A percentile compares a stretch with the other conserved stretches of the same genome.
phyloP scores from a whole-genome alignment of 2,888 invertebrate species.

The Erynnis tages region DNA sequence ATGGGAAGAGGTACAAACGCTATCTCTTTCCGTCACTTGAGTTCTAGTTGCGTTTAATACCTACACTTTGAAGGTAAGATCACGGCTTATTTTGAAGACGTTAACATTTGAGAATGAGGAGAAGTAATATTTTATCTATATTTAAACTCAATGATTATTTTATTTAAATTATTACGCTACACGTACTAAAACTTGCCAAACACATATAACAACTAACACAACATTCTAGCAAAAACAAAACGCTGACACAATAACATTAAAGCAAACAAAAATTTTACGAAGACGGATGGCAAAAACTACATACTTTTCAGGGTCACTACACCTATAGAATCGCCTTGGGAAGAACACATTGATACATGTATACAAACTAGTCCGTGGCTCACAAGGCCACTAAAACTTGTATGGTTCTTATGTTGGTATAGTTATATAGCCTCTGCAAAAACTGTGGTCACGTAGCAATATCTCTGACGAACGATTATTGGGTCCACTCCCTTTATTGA shows the following conservation, averaged over 20 bases:
- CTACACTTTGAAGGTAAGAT: too few relatives aligned
- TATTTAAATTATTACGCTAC: too few relatives aligned
- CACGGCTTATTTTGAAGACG: too few relatives aligned
- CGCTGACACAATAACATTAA: not conserved
- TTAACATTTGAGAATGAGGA: too few relatives aligned
- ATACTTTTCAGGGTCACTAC: not conserved
- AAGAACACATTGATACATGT: not conserved
- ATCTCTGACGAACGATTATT: conserved; percentile 12
- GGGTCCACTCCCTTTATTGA: conserved; percentile 9
- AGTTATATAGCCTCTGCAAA: conserved; percentile 6
- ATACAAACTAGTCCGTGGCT: not conserved
- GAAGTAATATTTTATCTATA: too few relatives aligned
- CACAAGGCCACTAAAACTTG: conserved; percentile 2
- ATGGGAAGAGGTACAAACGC: too few relatives aligned
- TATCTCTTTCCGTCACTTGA: too few relatives aligned
- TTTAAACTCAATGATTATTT: too few relatives aligned
- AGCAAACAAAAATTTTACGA: not conserved
- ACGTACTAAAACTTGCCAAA: too few relatives aligned
- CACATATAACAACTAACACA: too few relatives aligned
- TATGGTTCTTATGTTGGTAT: not conserved
- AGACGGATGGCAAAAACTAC: not conserved
- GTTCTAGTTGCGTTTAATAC: too few relatives aligned
- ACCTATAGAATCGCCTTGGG: not conserved
- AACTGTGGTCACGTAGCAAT: conserved; percentile 8
- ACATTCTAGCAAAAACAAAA: not conserved